Evolutionary conservation across 2,888 invertebrate species (phyloP).

Genomic region (Epinotia demarniana): DNA sequence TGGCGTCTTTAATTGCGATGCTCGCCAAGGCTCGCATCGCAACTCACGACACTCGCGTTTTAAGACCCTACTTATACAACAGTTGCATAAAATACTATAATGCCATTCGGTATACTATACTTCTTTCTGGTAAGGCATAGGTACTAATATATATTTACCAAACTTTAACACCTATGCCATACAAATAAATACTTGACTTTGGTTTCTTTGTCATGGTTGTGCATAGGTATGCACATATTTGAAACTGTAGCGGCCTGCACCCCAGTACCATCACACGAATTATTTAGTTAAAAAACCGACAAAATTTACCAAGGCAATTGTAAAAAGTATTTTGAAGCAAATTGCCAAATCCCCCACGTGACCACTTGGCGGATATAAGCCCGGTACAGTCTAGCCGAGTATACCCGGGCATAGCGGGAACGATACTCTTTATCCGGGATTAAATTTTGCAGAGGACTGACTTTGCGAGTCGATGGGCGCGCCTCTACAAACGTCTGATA

Average conservation of each 20-base stretch:
- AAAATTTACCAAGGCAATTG: slow-evolving; percentile 37
- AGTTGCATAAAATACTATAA: no score
- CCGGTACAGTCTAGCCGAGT: slow-evolving; percentile 48
- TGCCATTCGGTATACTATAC: no score
- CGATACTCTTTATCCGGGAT: slow-evolving; percentile 74
- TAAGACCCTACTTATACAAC: no score
- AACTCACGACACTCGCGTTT: no score
- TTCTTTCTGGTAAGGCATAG: no score
- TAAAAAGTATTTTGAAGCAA: slow-evolving; percentile 35
- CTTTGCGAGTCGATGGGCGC: slow-evolving; percentile 58
- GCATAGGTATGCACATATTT: not conserved
- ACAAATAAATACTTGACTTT: no score
- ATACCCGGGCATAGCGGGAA: slow-evolving; percentile 47
- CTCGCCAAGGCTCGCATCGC: no score
- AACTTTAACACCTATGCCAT: no score
- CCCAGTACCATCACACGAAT: not conserved
- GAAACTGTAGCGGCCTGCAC: not conserved
- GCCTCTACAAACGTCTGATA: slow-evolving; percentile 30
- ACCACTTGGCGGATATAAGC: slow-evolving; percentile 52
- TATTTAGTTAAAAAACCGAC: slow-evolving; percentile 2
- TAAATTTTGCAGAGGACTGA: slow-evolving; percentile 74
- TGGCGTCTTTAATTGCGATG: no score
- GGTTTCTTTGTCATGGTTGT: no score
- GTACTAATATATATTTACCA: no score
- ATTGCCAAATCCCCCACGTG: slow-evolving; percentile 51